Base-by-base conservation (phyloP, 2,797 vertebrate species). In the Poeciliopsis gracilis region DNA sequence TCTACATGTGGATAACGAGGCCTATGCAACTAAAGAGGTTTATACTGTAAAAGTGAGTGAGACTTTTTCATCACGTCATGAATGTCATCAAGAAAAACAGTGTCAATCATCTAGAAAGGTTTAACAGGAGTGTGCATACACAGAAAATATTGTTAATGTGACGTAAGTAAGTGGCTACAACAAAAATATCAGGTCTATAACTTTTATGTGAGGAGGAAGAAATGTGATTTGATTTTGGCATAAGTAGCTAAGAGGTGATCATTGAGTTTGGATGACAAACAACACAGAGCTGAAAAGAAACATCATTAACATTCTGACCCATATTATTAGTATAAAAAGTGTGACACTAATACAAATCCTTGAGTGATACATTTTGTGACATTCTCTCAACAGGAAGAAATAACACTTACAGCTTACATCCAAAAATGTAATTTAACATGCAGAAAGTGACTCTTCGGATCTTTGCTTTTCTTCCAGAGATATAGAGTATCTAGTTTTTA, bases 361-460 rank as follows among this genome's bases (percentile, higher is more conserved):
- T 70, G 25, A 45, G 0, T 2, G 4, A 45, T 13, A 25, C 41
- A 2, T 15, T 46, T 28, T 28, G 12, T 70, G 67, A 70, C 41
- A 45, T 70, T 45, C n/a, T 45, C 13, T 46, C 12, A 70, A 25
- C 41, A 45, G 12, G 41, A 46, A n/a, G 41, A 70, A 70, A 70
- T 6, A 28, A 13, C 11, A 28, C 25, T 70, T 9, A 45, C 5
- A 15, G 13, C 13, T 70, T 69, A 69, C 38, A 25, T 41, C 38
- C 38, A 43, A 38, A 63, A 36, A 43, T 23, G 5, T 20, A 23
- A 23, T 23, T 41, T 25, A 15, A 15, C 23, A 69, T 43, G 25
- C 18, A 38, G 18, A 82, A 88, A 86, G 85, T 87, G 87, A 79
- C 82, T 74, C n/a, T 90, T 90, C 82, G 84, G 82, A 76, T 83